These are phyloP conservation scores for Elmis aenea DNA, from an alignment of 2,888 invertebrate species.

Conservation along the genomic window DNA sequence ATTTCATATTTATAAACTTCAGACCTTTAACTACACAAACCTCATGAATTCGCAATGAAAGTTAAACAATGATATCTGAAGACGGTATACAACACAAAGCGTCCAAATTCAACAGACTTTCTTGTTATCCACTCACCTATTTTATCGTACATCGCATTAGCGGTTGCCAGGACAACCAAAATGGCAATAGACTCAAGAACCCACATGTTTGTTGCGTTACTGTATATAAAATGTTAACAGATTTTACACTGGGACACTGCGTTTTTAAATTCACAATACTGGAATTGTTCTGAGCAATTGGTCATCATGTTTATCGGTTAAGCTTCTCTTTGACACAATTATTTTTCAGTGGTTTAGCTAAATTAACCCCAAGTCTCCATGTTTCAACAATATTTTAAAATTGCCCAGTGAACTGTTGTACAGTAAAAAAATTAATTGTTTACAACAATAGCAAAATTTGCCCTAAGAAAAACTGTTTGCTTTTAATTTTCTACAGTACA, in stretches of 20 bases:
- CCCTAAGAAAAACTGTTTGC: too few relatives aligned
- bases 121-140: conserved; percentile 15
- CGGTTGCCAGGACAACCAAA: conserved; percentile 11
- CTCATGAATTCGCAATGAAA: conserved; percentile 9
- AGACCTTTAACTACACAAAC: too few relatives aligned
- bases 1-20: too few relatives aligned
- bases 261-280: conserved; percentile 10
- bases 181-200: conserved; percentile 12
- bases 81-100: conserved; percentile 5
- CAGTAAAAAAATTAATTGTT: too few relatives aligned
- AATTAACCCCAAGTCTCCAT: too few relatives aligned
- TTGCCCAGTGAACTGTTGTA: too few relatives aligned
- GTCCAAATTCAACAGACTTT: conserved; percentile 7
- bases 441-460: too few relatives aligned
- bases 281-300: conserved; percentile 7
- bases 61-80: conserved; percentile 9
- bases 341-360: neutral
- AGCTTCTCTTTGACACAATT: neutral
- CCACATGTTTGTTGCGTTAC: conserved; percentile 15
- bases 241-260: conserved; percentile 6
- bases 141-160: conserved; percentile 14
- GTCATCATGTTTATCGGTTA: conserved; percentile 7
- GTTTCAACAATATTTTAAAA: too few relatives aligned
- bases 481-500: too few relatives aligned
- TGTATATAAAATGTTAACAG: conserved; percentile 9